A percentile compares a stretch with the other conserved stretches of the same genome.
These are phyloP conservation scores for Sarcophaga variegata DNA, from an alignment of 2,888 invertebrate genomes.

Conservation along the genomic window DNA sequence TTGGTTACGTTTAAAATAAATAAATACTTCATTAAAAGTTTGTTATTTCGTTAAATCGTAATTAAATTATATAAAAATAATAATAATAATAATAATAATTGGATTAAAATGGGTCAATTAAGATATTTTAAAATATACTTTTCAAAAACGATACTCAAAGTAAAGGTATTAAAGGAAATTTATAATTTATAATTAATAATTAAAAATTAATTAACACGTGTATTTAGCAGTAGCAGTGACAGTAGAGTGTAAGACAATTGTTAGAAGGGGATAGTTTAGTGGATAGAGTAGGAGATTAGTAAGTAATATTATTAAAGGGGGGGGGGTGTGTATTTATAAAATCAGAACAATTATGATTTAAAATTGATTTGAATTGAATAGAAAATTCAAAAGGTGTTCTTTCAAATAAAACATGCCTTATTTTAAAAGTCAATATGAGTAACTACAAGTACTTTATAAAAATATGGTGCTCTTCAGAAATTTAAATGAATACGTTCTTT, in stretches of 20 bases:
- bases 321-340: too few species aligned
- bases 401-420: constrained; percentile 48
- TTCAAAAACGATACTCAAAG: neutral
- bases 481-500: neutral
- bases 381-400: neutral
- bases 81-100: neutral
- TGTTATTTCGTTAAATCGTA: too few species aligned
- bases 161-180: neutral
- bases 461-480: constrained; percentile 39
- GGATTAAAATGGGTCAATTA: neutral
- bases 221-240: constrained; percentile 11
- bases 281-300: too few species aligned
- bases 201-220: constrained; percentile 14
- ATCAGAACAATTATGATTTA: too few species aligned
- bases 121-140: constrained; percentile 14
- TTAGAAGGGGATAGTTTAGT: neutral
- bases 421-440: constrained; percentile 19
- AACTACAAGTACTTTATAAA: constrained; percentile 12
- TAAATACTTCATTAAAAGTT: too few species aligned
- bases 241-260: neutral
- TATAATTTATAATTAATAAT: neutral
- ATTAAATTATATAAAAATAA: neutral
- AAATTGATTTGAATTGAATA: too few species aligned
- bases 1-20: too few species aligned
- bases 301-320: too few species aligned